Conservation (phyloP, 2,113 vertebrate species). For the Albula glossodonta region DNA sequence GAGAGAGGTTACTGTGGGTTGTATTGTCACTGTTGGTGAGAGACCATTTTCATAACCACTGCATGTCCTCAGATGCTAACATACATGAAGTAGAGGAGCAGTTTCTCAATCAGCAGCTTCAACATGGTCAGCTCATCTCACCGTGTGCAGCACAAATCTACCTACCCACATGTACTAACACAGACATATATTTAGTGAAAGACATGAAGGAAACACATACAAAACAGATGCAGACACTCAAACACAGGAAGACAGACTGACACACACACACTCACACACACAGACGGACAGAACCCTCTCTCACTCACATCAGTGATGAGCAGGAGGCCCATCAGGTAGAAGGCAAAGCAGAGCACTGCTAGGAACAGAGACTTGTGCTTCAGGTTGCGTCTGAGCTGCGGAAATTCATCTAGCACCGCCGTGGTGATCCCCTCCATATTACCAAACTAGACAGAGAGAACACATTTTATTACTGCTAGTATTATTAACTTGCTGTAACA, state of each 20-base stretch:
- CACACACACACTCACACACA: no score
- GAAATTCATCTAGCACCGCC: conserved; percentile 75
- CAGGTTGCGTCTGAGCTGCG: conserved; percentile 63
- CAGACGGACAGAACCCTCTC: no score
- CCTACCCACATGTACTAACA: no score
- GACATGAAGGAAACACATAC: no score
- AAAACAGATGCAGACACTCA: no score
- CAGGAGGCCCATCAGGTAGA: conserved; percentile 77
- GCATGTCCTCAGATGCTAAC: neutral
- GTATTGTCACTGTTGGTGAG: neutral
- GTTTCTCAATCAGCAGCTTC: no score
- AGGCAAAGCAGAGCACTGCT: conserved; percentile 67
- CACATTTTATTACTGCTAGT: no score
- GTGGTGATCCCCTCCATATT: conserved; percentile 82
- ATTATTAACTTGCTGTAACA: no score
- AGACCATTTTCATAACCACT: neutral
- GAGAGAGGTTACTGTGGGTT: neutral
- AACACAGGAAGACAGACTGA: no score
- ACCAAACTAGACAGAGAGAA: conserved; percentile 67
- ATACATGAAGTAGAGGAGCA: no score
- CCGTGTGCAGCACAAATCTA: neutral
- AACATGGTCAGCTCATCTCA: neutral
- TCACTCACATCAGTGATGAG: conserved; percentile 71
- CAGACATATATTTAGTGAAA: no score
- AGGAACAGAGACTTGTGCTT: conserved; percentile 74